Percentiles rank a stretch among this genome's conserved stretches.
These are phyloP conservation scores for Cochlearius cochlearius DNA, from an alignment of 2,113 vertebrate genomes.

Conservation along the genomic window DNA sequence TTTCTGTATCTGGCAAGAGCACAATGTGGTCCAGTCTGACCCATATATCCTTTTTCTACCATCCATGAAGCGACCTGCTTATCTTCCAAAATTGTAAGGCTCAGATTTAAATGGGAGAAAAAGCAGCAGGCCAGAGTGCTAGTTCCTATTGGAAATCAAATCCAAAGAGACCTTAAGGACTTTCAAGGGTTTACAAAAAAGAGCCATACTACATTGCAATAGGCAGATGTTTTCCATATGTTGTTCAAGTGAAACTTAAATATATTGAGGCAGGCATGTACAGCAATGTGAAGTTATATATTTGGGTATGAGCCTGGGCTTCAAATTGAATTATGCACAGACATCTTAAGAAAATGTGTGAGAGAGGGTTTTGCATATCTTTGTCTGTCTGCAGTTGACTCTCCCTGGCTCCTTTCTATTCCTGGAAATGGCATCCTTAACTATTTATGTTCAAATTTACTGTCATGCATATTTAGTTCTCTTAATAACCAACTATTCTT, in stretches of 20 bases:
- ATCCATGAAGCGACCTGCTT: background rate
- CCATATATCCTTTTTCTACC: background rate
- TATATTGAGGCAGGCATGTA: conserved; percentile 31
- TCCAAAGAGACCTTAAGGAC: conserved; percentile 30
- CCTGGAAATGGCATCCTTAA: conserved; percentile 42
- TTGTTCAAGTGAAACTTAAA: conserved; percentile 56
- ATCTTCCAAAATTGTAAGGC: background rate
- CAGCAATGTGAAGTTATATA: background rate
- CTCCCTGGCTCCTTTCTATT: background rate
- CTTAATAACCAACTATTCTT: background rate
- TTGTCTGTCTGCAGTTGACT: conserved; percentile 31
- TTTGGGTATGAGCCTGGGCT: conserved; percentile 61
- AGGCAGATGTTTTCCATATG: conserved; percentile 77
- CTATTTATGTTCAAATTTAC: conserved; percentile 29
- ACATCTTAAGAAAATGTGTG: conserved; percentile 40
- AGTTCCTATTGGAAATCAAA: conserved; percentile 56
- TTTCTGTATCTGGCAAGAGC: background rate
- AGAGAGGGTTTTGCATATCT: conserved; percentile 39
- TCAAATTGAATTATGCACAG: conserved; percentile 59
- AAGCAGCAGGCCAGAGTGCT: conserved; percentile 36
- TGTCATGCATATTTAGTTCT: background rate
- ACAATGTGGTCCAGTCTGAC: background rate
- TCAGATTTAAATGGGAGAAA: conserved; percentile 38
- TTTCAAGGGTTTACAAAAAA: conserved; percentile 39
- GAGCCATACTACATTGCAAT: conserved; percentile 26